phyloP scores from a whole-genome alignment of 2,113 vertebrate species.

The Hippoglossus stenolepis region DNA sequence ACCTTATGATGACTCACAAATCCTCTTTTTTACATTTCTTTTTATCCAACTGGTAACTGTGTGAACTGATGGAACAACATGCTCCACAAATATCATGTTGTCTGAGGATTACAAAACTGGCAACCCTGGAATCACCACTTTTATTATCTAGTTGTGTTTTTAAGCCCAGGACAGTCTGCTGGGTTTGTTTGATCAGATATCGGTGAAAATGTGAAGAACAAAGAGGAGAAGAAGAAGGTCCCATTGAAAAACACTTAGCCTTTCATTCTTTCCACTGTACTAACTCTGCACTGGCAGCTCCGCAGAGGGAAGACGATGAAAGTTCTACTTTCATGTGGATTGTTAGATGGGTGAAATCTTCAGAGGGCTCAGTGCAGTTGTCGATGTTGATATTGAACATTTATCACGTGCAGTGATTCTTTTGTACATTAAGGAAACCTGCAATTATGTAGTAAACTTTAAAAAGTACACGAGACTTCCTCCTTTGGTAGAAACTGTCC shows the following conservation, averaged over 20 bases:
- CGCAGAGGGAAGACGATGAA: conserved; percentile 16
- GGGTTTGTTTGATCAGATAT: conserved; percentile 38
- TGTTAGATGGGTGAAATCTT: conserved; percentile 24
- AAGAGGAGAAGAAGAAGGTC: background rate
- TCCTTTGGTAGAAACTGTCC: too few relatives aligned
- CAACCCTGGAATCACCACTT: conserved; percentile 20
- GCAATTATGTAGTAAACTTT: background rate
- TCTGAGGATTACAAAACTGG: conserved; percentile 43
- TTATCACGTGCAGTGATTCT: background rate
- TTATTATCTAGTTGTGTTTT: conserved; percentile 31
- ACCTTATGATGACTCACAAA: conserved; percentile 7
- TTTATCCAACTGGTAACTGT: conserved; percentile 21
- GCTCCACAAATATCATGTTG: conserved; percentile 38
- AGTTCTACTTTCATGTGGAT: conserved; percentile 41
- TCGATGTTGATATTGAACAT: conserved; percentile 19
- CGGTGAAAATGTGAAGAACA: conserved; percentile 49
- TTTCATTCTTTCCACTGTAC: conserved; percentile 37
- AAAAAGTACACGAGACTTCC: too few relatives aligned
- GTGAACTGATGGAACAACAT: conserved; percentile 23
- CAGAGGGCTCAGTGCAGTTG: background rate
- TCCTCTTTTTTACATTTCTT: conserved; percentile 12
- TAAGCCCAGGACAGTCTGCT: conserved; percentile 40
- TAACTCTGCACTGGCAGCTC: conserved; percentile 6
- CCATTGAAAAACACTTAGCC: conserved; percentile 43
- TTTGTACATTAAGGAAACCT: conserved; percentile 19